Evolutionary conservation across 2,888 invertebrate species (phyloP), one percentile per base, ranked within the genome.

Genomic region (Trichacis sp.): DNA sequence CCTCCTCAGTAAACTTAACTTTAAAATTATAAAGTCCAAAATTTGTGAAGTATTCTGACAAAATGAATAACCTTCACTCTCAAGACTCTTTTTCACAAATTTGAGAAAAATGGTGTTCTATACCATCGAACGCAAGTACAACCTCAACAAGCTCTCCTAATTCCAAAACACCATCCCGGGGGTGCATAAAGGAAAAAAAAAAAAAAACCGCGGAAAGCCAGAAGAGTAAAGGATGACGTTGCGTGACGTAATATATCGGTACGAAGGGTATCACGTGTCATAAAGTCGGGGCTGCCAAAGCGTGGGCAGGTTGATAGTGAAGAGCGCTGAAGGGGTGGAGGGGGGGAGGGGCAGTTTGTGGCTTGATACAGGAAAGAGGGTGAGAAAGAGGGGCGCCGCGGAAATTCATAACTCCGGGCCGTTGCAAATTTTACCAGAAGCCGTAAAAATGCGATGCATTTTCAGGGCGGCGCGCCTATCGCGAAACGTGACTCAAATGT

Each of bases 181-280:
- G 8, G 8, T 24, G 24, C 4, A 24, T 24, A 5, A 3, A 3
- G 24, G 24, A 24, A 24, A 24, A 24, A 5, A 8, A 24, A 24
- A 24, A 3, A 3, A 24, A 24, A 3, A 5, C 24, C 24, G 8
- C 8, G 4, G 8, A 24, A 24, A 24, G 24, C 3, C 24, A 24
- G 24, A 5, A 5, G 15, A 40, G 40, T 1, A 40, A 40, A 40
- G 40, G 40, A 12, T 15, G 40, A 40, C 14, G 40, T 14, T 12
- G n/a, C 30, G 19, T 53, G 43, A 53, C 53, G 53, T 18, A 53
- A 60, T 60, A 53, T 54, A 78, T 80, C 70, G 74, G n/a, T 70
- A 77, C 77, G 73, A 80, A 77, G 78, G 74, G 78, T 81, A 82
- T 81, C 79, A 72, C 71, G 74, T 80, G 73, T 77, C 80, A 78